Evolutionary conservation across 2,113 vertebrate genomes (phyloP), one percentile per base, ranked within the genome.

Genomic region (Poecilia latipinna): DNA sequence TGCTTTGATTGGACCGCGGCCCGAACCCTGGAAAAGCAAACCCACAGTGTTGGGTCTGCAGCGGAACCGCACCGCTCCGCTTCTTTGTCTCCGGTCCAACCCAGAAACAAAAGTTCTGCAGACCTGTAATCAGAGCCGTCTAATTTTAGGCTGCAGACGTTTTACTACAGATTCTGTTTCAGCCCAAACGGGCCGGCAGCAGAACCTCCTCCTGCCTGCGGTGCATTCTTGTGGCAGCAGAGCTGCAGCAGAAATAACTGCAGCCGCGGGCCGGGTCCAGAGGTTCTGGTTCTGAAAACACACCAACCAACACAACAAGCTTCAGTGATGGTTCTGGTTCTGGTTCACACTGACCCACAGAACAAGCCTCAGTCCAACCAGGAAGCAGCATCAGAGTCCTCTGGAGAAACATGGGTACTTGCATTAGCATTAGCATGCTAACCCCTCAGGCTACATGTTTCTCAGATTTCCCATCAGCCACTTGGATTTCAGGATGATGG

Each of bases 201-300:
- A 68, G 51, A 79, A 81, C 61, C 65, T 67, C 62, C 65, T 61
- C 77, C 35, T n/a, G 57, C 77, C 62, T 57, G 51, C 24, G 51
- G 51, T n/a, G 22, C 12, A 89, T 92, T 87, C 76, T 84, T 91
- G 91, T 87, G 90, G 86, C 64, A 12, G 54, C 70, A 8, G 77
- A 57, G 51, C 61, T 19, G 17, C 44, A 54, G 70, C 60, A 70
- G 84, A 86, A 84, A 90, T 88, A 90, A 76, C 79, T 82, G 70
- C 79, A 81, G 80, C 82, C 83, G 75, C 6, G 6, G 32, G 32
- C 32, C 0, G 10, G 35, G 35, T 37, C 35, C 15, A 44, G 15
- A 44, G 31, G 68, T 65, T 35, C 63, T 65, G 63, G 51, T 57
- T 65, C 33, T 24, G 17, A 33, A 19, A 19, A 33, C 11, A 33